A percentile compares a stretch with the other conserved stretches of the same genome.
phyloP scores from a whole-genome alignment of 53 echinoderm and acorn worm genomes.

The Luidia sarsii region DNA sequence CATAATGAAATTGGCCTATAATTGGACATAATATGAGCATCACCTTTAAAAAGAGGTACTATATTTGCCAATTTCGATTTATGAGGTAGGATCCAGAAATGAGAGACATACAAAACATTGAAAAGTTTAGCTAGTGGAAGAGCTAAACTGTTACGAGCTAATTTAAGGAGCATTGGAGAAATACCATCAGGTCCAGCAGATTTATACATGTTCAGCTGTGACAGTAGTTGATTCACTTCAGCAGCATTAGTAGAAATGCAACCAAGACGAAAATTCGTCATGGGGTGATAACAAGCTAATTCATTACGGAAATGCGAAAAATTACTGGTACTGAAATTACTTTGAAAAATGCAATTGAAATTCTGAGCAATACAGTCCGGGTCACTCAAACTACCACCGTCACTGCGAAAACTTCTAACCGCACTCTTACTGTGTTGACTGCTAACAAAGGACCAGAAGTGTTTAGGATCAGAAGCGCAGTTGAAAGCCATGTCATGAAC shows the following conservation, averaged over 20 bases:
- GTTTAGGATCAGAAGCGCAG: background rate
- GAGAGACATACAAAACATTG: constrained; percentile 13
- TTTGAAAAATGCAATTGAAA: background rate
- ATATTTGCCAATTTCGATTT: background rate
- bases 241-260: background rate
- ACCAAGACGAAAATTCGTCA: background rate
- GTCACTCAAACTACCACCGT: background rate
- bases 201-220: no score
- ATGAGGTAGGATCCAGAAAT: background rate
- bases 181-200: no score
- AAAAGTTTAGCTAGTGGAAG: constrained; percentile 6
- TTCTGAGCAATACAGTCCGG: background rate
- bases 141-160: background rate
- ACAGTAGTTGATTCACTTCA: background rate
- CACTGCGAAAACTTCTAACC: background rate
- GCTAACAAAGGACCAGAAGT: background rate
- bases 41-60: constrained; percentile 12
- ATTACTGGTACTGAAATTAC: no score
- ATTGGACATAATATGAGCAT: background rate
- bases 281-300: background rate
- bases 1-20: background rate
- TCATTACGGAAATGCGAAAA: background rate
- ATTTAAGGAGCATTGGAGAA: constrained; percentile 9
- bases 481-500: no score
- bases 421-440: background rate